These are phyloP conservation scores for Campoplex nolae DNA, from an alignment of 2,888 invertebrate genomes.

Conservation along the genomic window DNA sequence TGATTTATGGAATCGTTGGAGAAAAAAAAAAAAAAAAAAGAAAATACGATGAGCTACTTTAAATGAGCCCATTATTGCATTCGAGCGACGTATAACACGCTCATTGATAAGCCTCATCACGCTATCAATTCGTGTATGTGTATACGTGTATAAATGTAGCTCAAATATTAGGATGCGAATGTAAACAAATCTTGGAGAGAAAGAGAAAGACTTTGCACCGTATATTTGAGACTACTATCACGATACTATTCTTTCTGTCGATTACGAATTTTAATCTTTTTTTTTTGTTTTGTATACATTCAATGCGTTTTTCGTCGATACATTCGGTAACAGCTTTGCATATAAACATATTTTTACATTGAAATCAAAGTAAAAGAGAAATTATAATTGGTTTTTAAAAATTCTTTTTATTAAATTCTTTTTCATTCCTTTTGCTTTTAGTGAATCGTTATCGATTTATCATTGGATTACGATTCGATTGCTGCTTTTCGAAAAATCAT, in stretches of 20 bases:
- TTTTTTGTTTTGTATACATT: not conserved
- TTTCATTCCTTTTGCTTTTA: too few species aligned
- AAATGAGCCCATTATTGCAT: constrained; percentile 4
- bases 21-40: not conserved
- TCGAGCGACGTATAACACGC: not conserved
- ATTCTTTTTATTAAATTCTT: too few species aligned
- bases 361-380: too few species aligned
- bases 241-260: constrained; percentile 4
- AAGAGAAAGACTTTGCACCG: constrained; percentile 34
- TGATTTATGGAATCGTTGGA: not conserved
- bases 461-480: not conserved
- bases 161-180: constrained; percentile 33
- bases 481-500: too few species aligned
- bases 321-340: too few species aligned
- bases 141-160: not conserved
- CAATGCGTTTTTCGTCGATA: not conserved
- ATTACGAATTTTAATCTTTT: not conserved
- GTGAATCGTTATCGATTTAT: not conserved
- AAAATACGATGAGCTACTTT: not conserved
- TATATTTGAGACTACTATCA: constrained; percentile 36
- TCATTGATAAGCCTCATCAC: constrained; percentile 11
- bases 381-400: too few species aligned
- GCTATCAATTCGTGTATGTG: constrained; percentile 11
- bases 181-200: constrained; percentile 26
- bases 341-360: too few species aligned